Evolutionary conservation across 1,140 invertebrate species (phyloP), one percentile per base, ranked within the genome.

Genomic region (Rhopalosiphum padi): DNA sequence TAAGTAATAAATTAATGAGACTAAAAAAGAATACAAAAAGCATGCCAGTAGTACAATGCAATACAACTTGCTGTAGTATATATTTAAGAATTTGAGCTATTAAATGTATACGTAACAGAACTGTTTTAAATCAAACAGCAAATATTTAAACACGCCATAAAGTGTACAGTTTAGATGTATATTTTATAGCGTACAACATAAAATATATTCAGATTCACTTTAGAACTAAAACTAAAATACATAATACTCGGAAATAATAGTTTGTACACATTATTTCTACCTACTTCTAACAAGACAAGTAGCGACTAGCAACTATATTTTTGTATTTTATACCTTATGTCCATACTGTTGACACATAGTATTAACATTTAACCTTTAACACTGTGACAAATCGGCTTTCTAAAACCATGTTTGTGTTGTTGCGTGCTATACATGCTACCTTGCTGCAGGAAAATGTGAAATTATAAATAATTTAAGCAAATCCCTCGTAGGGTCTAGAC

Each of bases 341-440:
- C 60, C 60, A 68, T 68, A 77, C 60, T 77, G 60, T n/a, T 77
- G 60, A 68, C 60, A 68, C 60, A 68, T 68, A 77, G n/a, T 35
- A 35, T n/a, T 77, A 77, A 77, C 60, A 77, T 77, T n/a, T 77
- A 77, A 77, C 60, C n/a, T 35, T 68, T 77, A 18, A 18, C 60
- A n/a, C 30, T 77, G 60, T 77, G n/a, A 77, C 5, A n/a, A 77
- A 77, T 77, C n/a, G 60, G 60, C 60, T 77, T 77, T 77, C 60
- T 77, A 77, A 77, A n/a, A 77, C 9, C 25, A 30, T 30, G 46
- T 87, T 87, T 87, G 23, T 77, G 30, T 48, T 18, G 46, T 48
- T 46, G 18, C 30, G 43, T 25, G 48, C 7, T 35, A 51, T 25
- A 41, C 41, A 41, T n/a, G n/a, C 43, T 51, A 18, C n/a, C 86